Evolutionary conservation across 2,797 vertebrate species (phyloP).

Genomic region (Silurus lanzhouensis): DNA sequence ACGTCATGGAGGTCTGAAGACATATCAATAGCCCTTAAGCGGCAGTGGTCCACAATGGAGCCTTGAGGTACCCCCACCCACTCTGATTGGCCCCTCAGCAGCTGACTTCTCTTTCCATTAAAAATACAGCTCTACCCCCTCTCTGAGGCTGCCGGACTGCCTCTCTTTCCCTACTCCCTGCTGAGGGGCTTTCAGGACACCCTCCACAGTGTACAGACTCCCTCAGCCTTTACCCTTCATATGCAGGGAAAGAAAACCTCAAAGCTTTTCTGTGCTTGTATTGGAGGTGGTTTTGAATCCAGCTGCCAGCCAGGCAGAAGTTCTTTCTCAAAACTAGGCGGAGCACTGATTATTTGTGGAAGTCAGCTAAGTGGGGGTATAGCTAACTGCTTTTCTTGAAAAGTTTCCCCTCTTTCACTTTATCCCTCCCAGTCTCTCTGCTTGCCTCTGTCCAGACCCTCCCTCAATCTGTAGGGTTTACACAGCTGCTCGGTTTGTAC

Average conservation of each 20-base stretch:
- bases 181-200: slow-evolving; percentile 64
- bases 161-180: slow-evolving; percentile 47
- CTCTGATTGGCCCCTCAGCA: slow-evolving; percentile 79
- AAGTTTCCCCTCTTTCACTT: slow-evolving; percentile 40
- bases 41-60: slow-evolving; percentile 79
- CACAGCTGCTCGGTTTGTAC: slow-evolving; percentile 58
- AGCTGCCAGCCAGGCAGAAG: slow-evolving; percentile 14
- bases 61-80: slow-evolving; percentile 79
- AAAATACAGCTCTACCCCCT: slow-evolving; percentile 89
- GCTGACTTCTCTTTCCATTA: slow-evolving; percentile 85
- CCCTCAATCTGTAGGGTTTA: slow-evolving; percentile 53
- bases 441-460: slow-evolving; percentile 36
- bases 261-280: slow-evolving; percentile 32
- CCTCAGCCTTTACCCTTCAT: slow-evolving; percentile 45
- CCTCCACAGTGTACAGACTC: slow-evolving; percentile 39
- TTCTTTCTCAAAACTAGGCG: slow-evolving; percentile 38
- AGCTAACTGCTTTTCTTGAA: slow-evolving; percentile 46
- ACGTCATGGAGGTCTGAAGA: slow-evolving; percentile 82
- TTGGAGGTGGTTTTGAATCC: slow-evolving; percentile 34
- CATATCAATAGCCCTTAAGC: slow-evolving; percentile 87
- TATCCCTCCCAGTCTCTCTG: slow-evolving; percentile 37
- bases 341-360: slow-evolving; percentile 46
- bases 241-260: slow-evolving; percentile 38
- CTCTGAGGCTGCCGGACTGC: slow-evolving; percentile 68
- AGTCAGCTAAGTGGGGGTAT: slow-evolving; percentile 42